Percentiles rank a stretch among this genome's conserved stretches.
phyloP scores from a whole-genome alignment of 2,797 vertebrate species.

The Coreius guichenoti region DNA sequence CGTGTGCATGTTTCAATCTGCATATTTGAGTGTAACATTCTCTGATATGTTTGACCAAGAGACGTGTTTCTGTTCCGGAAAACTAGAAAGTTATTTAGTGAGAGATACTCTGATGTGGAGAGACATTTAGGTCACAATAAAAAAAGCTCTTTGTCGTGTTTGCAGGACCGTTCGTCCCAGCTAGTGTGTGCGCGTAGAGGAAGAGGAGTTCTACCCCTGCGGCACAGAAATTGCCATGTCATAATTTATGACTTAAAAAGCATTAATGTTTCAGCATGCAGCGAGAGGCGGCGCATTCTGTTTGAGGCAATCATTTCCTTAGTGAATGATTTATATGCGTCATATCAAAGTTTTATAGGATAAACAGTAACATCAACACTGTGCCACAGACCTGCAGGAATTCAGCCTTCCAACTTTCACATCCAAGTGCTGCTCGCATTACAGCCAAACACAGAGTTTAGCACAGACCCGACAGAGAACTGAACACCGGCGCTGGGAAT shows the following conservation, averaged over 20 bases:
- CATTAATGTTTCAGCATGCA: slow-evolving; percentile 79
- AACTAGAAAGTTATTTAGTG: not conserved
- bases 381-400: slow-evolving; percentile 27
- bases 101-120: slow-evolving; percentile 7
- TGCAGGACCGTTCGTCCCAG: slow-evolving; percentile 21
- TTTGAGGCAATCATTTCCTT: slow-evolving; percentile 80
- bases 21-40: not conserved
- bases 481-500: not conserved
- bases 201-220: slow-evolving; percentile 54
- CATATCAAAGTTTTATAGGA: slow-evolving; percentile 79
- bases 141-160: slow-evolving; percentile 24
- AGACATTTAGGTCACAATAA: slow-evolving; percentile 39
- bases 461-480: not conserved
- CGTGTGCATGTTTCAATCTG: not conserved
- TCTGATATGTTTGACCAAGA: not conserved
- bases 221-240: slow-evolving; percentile 67
- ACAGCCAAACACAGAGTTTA: slow-evolving; percentile 13
- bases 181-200: slow-evolving; percentile 28
- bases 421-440: not conserved
- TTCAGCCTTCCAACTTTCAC: slow-evolving; percentile 25
- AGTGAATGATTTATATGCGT: slow-evolving; percentile 78
- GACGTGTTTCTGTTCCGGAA: not conserved
- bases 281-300: slow-evolving; percentile 77
- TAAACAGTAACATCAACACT: slow-evolving; percentile 76
- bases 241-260: slow-evolving; percentile 82